Base-by-base conservation (phyloP, 2,888 invertebrate genomes). In the Fabriciana adippe region DNA sequence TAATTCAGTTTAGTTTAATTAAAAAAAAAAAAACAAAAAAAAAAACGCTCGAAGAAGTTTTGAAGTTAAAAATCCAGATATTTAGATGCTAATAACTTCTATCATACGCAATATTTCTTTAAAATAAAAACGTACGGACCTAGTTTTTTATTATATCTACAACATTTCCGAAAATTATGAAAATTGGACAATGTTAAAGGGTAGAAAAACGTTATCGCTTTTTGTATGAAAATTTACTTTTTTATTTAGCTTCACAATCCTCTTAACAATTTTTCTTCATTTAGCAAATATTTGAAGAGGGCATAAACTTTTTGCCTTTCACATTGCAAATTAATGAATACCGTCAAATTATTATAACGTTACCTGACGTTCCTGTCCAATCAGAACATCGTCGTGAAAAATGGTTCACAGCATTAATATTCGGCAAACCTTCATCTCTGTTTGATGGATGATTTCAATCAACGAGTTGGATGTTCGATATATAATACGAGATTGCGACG, bases 321-420 rank as follows among this genome's bases (percentile, higher is more conserved):
- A 14, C 45, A 68, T 72, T 66, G 54, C 57, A 71, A 76, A 76
- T 78, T 73, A 72, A 73, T 71, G 68, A 68, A 69, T 63, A 69
- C 66, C 61, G 55, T 69, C 70, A 66, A 72, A 71, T 75, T 69
- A 75, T 77, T 73, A 75, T 73, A 76, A 73, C 74, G 73, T 74
- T 74, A 75, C 74, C 74, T 73, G 72, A 75, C 75, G 66, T 63
- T 68, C 62, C 74, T 77, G 81, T 81, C 86, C 82, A 86, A 86
- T 88, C 84, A 83, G 70, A 76, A 66, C 76, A 75, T 70, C 73
- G 51, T 70, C 72, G 78, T 85, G 89, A 89, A 87, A 86, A 88
- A 88, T 86, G 82, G 78, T 74, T 72, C 67, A 60, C 72, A 76
- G 76, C 75, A 77, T 76, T 79, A 80, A 81, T 80, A 82, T 61